These are phyloP conservation scores for Peribatodes rhomboidaria DNA, from an alignment of 2,888 invertebrate genomes.

Conservation along the genomic window DNA sequence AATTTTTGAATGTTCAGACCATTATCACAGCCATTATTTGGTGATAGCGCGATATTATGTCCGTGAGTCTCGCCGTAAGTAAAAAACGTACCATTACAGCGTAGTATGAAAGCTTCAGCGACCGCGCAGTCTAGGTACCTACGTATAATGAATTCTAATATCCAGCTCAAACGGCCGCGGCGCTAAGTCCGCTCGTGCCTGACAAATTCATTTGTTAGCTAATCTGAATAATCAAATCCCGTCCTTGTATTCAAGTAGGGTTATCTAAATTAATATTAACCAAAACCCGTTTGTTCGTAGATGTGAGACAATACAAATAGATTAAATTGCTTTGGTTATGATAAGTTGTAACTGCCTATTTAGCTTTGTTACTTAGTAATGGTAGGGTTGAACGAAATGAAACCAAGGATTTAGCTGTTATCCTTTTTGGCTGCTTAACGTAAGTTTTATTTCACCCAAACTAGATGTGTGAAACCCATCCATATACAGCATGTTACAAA, in stretches of 20 bases:
- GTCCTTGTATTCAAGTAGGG: conserved; percentile 41
- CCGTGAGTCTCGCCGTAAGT: not conserved
- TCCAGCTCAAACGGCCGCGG: conserved; percentile 41
- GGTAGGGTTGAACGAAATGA: not conserved
- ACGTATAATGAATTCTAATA: conserved; percentile 56
- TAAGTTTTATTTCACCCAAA: no score
- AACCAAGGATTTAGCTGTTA: not conserved
- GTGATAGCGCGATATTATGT: not conserved
- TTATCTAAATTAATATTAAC: conserved; percentile 46
- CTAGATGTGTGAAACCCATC: no score
- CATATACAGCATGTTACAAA: no score
- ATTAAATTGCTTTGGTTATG: conserved; percentile 27
- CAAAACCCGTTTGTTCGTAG: conserved; percentile 35
- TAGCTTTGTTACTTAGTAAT: conserved; percentile 1
- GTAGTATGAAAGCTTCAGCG: conserved; percentile 24
- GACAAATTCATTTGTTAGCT: conserved; percentile 49
- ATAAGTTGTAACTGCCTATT: conserved; percentile 14
- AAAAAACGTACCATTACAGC: not conserved
- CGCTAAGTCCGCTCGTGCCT: conserved; percentile 46
- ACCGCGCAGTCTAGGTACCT: conserved; percentile 44
- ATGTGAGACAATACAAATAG: conserved; percentile 27
- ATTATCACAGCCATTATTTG: no score
- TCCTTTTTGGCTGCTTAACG: not conserved
- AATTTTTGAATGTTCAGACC: no score
- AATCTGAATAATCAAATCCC: conserved; percentile 51